Conservation (phyloP, 1,140 invertebrate species). For the Anthonomus grandis region DNA sequence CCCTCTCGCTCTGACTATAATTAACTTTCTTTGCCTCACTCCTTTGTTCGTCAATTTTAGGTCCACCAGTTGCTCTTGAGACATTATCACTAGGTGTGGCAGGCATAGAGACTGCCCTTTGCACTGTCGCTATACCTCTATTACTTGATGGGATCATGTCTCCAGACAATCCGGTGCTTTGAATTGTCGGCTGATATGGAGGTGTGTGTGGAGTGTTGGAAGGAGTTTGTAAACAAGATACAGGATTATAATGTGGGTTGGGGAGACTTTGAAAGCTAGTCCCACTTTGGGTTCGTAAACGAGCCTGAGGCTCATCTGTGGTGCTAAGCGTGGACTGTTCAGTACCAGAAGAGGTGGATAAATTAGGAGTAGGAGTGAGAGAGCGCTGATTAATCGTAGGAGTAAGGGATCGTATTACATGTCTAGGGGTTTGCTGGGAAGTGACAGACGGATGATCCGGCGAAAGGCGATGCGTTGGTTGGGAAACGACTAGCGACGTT, state of each 20-base stretch:
- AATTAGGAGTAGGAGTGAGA: constrained; percentile 13
- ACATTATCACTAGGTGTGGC: constrained; percentile 45
- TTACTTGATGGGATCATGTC: constrained; percentile 22
- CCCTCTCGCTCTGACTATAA: constrained; percentile 45
- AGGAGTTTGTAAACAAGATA: too few relatives aligned
- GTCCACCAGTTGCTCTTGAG: constrained; percentile 32
- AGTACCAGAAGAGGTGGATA: constrained; percentile 21
- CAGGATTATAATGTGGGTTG: too few relatives aligned
- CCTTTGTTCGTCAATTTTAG: not conserved
- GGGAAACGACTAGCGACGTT: not conserved
- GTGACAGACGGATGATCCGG: not conserved
- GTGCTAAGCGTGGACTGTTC: constrained; percentile 18
- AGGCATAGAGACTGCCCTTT: constrained; percentile 48
- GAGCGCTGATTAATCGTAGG: constrained; percentile 21
- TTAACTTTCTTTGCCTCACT: constrained; percentile 13
- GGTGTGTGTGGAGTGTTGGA: too few relatives aligned
- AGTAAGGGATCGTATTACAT: constrained; percentile 14
- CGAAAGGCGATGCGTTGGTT: constrained; percentile 4
- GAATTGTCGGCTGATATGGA: constrained; percentile 9
- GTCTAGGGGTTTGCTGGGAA: constrained; percentile 17
- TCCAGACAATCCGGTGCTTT: too few relatives aligned
- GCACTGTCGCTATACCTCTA: constrained; percentile 21
- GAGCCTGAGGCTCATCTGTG: not conserved
- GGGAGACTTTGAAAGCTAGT: too few relatives aligned
- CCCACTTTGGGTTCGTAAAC: too few relatives aligned